Evolutionary conservation across 2,797 vertebrate species (phyloP), one percentile per base, ranked within the genome.

Genomic region (Tachyglossus aculeatus): DNA sequence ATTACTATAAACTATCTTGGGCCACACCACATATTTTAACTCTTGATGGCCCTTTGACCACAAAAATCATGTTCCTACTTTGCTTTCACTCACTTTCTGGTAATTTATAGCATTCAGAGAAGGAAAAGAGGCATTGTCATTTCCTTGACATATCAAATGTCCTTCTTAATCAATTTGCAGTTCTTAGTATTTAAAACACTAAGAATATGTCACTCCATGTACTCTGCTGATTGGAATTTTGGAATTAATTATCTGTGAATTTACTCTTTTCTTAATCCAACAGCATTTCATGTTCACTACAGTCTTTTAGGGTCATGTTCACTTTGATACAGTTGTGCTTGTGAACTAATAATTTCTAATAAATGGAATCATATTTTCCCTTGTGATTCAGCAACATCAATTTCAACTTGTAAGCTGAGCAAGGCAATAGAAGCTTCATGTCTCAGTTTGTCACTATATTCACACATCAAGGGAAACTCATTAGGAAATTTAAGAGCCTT

Each of bases 371-470:
- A 43, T 69, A 62, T 64, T 74, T 75, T 61, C 16, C 5, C 16
- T 18, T 36, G 15, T 58, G 27, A 45, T 53, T 55, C 1, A 34
- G 22, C n/a, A 52, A 2, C 2, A 55, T 48, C 38, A 62, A 29
- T 65, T 62, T 67, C 36, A 61, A 58, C 70, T 77, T 64, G 65
- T 40, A 37, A 65, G 40, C 38, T 58, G 39, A 67, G 3, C 5
- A 40, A 65, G 41, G 52, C 0, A 9, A 50, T 4, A 55, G 55
- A 61, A 43, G 54, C 22, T 31, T 63, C 65, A 55, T 36, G 18
- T 50, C 67, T 51, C 3, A 58, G 3, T 7, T 19, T 52, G 5
- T 9, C 47, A n/a, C 16, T 51, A 1, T 41, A 27, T 44, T 64
- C 31, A 67, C 4, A 27, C 29, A 45, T 64, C 12, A 55, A 40